Evolutionary conservation across 2,888 invertebrate species (phyloP).

Genomic region (Spodoptera picta): DNA sequence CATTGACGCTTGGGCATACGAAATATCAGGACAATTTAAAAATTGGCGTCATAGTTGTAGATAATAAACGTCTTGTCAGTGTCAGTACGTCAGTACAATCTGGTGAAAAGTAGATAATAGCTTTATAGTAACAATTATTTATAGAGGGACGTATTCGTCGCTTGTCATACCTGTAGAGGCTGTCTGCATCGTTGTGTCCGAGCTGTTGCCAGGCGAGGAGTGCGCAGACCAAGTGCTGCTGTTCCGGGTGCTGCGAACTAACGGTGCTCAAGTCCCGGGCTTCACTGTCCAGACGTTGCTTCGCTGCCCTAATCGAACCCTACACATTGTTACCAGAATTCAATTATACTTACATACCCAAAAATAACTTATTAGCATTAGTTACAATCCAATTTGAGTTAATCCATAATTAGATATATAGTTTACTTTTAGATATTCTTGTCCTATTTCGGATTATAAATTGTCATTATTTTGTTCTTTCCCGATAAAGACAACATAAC

Average conservation of each 20-base stretch:
- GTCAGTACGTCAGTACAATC: too few species aligned
- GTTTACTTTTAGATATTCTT: too few species aligned
- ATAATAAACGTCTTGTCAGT: too few species aligned
- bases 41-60: too few species aligned
- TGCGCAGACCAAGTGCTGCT: constrained; percentile 76
- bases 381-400: too few species aligned
- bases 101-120: too few species aligned
- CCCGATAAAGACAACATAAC: too few species aligned
- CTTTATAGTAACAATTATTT: too few species aligned
- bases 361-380: not conserved
- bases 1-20: not conserved
- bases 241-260: constrained; percentile 63
- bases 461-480: too few species aligned
- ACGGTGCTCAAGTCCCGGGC: constrained; percentile 55
- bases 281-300: constrained; percentile 62
- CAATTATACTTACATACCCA: not conserved
- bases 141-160: not conserved
- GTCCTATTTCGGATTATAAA: too few species aligned
- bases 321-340: constrained; percentile 35
- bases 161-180: constrained; percentile 72
- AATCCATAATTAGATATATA: too few species aligned
- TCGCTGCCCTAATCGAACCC: constrained; percentile 63
- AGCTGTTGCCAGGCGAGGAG: constrained; percentile 82
- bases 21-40: too few species aligned
- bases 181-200: constrained; percentile 72